Percentiles rank a stretch among this genome's conserved stretches.
phyloP scores from a whole-genome alignment of 2,797 vertebrate genomes.

The Sebastes wilsoni region DNA sequence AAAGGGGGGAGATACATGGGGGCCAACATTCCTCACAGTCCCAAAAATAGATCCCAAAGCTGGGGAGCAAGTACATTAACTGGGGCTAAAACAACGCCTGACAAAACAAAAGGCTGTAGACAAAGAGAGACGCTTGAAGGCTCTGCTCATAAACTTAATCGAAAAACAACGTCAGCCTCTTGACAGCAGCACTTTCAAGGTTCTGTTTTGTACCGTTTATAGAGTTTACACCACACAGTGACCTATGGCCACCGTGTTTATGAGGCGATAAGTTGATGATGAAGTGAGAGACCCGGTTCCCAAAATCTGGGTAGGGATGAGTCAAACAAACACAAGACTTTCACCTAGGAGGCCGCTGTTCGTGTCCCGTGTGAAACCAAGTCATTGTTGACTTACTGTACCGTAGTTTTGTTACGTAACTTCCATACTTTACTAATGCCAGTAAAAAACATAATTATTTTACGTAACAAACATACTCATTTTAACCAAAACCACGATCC shows the following conservation, averaged over 20 bases:
- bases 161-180: not conserved
- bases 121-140: conserved; percentile 5
- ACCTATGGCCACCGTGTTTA: not conserved
- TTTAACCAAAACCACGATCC: not conserved
- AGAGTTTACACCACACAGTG: not conserved
- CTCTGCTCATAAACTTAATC: conserved; percentile 11
- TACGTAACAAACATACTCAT: not conserved
- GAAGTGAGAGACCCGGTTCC: not conserved
- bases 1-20: conserved; percentile 4
- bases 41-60: conserved; percentile 72
- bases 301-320: not conserved
- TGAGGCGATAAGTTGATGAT: not conserved
- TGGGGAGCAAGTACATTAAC: conserved; percentile 40
- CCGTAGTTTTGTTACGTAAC: no score
- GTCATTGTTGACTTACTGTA: no score
- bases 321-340: not conserved
- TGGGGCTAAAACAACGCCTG: conserved; percentile 37
- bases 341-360: not conserved
- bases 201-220: not conserved
- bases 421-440: no score
- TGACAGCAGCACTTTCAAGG: not conserved
- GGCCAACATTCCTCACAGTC: conserved; percentile 67
- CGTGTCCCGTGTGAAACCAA: not conserved
- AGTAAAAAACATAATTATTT: not conserved
- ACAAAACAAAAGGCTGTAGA: conserved; percentile 48